Evolutionary conservation across 2,113 vertebrate genomes (phyloP), one percentile per base, ranked within the genome.

Genomic region (Cyprinodon brontotheroides): DNA sequence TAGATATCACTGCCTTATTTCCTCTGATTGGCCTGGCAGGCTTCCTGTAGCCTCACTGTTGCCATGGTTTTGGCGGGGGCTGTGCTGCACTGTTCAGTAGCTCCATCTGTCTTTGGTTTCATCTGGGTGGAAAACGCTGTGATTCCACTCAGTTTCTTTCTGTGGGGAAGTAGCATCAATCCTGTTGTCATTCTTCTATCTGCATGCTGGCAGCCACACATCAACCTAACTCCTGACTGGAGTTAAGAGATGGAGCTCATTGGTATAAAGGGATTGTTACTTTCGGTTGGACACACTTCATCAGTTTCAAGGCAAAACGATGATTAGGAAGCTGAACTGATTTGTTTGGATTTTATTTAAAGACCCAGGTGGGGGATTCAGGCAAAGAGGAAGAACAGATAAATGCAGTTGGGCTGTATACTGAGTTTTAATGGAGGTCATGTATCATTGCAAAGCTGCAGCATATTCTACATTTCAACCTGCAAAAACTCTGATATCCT

Each of bases 81-180:
- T 76, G 77, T n/a, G 70, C 85, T 72, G 83, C 85, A 84, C 85
- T 80, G 72, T 86, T 78, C 47, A 61, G 78, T 73, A 80, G 78
- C 71, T 89, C 89, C 87, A 88, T 91, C 90, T 91, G 90, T 90
- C 85, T 88, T 70, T 73, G 78, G 80, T 86, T 87, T 91, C 89
- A 87, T 81, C 75, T 70, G 86, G 78, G 82, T 78, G 81, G 82
- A 85, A 91, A 87, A 86, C 72, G 78, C 79, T 79, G 74, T 68
- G 80, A 90, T 89, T 90, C 74, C 81, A 87, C 88, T 91, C 82
- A 88, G 91, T 91, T 91, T 89, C 89, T 88, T 84, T 89, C 57
- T 11, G 65, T 86, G 81, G 40, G 64, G 15, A 70, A 82, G 87
- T 69, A 62, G 72, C 74, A 88, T 87, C 81, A 83, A 86, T 89